Evolutionary conservation across 2,888 invertebrate species (phyloP), one percentile per base, ranked within the genome.

Genomic region (Patella depressa): DNA sequence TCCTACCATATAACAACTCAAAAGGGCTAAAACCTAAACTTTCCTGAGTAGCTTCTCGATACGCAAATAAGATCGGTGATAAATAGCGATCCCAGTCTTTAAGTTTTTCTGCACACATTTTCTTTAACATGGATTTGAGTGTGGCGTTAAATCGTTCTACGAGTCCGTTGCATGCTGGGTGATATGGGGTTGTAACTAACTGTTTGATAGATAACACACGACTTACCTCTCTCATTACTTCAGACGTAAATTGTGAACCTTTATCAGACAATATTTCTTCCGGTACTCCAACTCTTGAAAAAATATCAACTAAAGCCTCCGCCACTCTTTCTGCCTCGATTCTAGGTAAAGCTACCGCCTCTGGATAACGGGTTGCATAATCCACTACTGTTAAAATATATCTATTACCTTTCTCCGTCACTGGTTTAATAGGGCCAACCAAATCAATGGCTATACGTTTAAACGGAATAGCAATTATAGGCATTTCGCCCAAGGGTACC

Each of bases 21-120:
- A 81, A 81, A 15, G 78, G 81, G 12, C 78, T 72, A 57, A 79
- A 81, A n/a, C n/a, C n/a, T n/a, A n/a, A n/a, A 2, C 72, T 69
- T 14, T 74, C 79, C 14, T 81, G 79, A 15, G 81, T 78, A 3
- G 75, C 75, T 70, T 81, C 82, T 29, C 80, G 57, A 57, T 79
- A 82, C 2, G 79, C 79, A 77, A 83, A 83, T 34, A 83, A 54
- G 4, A 76, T 72, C 11, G 76, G 69, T 14, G 78, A 65, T 14
- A 86, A 29, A 72, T 80, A 84, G 34, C 80, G 72, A 75, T 86
- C 84, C 83, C 84, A 85, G 34, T 82, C 77, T 29, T 76, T 78
- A 3, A 81, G 82, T 24, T 73, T 17, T 70, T 85, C 79, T 12
- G 19, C 69, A 53, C 82, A 77, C 79, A 82, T 79, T 57, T 74